phyloP scores from a whole-genome alignment of 2,888 invertebrate species.

The Cephus runcator region DNA sequence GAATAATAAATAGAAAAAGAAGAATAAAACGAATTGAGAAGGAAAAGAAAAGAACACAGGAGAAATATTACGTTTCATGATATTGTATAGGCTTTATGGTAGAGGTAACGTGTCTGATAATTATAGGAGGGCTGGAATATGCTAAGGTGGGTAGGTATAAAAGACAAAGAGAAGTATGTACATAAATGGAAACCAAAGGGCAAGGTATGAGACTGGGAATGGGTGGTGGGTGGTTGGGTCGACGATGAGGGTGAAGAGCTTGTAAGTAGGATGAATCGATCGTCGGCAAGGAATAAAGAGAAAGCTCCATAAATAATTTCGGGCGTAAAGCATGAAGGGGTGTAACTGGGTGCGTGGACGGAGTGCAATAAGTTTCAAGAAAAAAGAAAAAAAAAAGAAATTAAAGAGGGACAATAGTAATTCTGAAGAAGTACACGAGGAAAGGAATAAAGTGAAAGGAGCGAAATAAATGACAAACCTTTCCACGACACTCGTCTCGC shows the following conservation, averaged over 20 bases:
- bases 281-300: background rate
- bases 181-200: background rate
- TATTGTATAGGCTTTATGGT: background rate
- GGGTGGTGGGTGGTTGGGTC: background rate
- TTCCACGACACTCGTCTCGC: background rate
- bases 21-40: background rate
- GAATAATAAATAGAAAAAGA: background rate
- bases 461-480: background rate
- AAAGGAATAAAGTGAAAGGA: background rate
- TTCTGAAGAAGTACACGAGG: background rate
- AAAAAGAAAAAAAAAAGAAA: background rate
- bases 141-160: background rate
- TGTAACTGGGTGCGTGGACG: background rate
- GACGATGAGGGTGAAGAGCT: background rate
- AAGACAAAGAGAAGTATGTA: background rate
- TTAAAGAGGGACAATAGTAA: background rate
- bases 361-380: background rate
- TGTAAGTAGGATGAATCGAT: background rate
- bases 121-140: background rate
- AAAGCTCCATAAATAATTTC: background rate
- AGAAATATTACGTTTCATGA: background rate
- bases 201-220: background rate
- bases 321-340: background rate
- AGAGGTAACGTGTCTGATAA: background rate
- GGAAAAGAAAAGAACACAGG: background rate